phyloP scores from a whole-genome alignment of 2,888 invertebrate genomes.

The Loripinus fragilis region DNA sequence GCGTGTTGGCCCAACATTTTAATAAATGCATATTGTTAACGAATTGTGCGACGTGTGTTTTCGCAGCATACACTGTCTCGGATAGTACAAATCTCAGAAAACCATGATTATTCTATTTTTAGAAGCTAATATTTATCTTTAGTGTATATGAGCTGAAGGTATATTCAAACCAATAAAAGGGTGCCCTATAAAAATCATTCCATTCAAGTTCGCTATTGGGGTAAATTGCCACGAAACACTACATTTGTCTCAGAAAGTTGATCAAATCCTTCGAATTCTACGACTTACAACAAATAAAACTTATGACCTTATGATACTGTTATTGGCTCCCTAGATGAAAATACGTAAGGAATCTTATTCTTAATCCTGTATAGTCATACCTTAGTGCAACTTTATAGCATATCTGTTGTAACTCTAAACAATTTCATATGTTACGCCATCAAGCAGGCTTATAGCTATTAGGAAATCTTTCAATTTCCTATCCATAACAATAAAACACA shows the following conservation, averaged over 20 bases:
- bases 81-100: too few species aligned
- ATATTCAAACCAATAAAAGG: too few species aligned
- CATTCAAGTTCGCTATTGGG: too few species aligned
- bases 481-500: conserved; percentile 45
- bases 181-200: too few species aligned
- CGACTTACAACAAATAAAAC: not conserved
- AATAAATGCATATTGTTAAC: too few species aligned
- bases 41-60: too few species aligned
- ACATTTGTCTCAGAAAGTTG: not conserved
- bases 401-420: conserved; percentile 41
- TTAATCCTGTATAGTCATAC: not conserved
- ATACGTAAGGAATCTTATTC: not conserved
- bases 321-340: not conserved
- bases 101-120: too few species aligned
- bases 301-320: not conserved
- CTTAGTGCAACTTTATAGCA: conserved; percentile 35
- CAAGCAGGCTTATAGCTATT: conserved; percentile 20
- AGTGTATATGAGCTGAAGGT: too few species aligned
- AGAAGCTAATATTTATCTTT: too few species aligned
- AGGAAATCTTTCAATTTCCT: conserved; percentile 30
- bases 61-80: too few species aligned
- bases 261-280: not conserved
- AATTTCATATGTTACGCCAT: conserved; percentile 31
- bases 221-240: too few species aligned
- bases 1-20: too few species aligned